A percentile compares a stretch with the other conserved stretches of the same genome.
Conservation (phyloP, 2,888 invertebrate species). For the Cheilosia vernalis region DNA sequence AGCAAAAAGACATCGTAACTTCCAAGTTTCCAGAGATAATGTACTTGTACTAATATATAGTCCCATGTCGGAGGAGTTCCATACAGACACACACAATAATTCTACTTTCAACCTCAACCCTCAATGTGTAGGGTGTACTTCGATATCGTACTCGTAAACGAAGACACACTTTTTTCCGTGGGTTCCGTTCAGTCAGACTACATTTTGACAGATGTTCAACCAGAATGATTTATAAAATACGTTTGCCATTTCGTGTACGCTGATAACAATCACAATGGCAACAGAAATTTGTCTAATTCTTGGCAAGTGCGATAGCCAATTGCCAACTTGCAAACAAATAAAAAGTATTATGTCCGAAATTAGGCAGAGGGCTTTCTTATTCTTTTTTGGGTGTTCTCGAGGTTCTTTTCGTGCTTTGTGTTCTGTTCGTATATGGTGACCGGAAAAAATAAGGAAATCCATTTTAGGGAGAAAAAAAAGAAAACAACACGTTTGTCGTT, state of each 20-base stretch:
- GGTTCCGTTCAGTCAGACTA: constrained; percentile 34
- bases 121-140: not conserved
- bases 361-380: constrained; percentile 58
- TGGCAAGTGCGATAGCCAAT: constrained; percentile 54
- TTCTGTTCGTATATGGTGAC: constrained; percentile 53
- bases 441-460: constrained; percentile 70
- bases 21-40: constrained; percentile 73
- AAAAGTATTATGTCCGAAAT: constrained; percentile 57
- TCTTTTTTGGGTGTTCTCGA: not conserved
- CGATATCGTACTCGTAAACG: too few relatives aligned
- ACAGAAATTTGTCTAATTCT: constrained; percentile 73
- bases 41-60: not conserved
- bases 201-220: constrained; percentile 71
- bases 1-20: constrained; percentile 74
- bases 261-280: constrained; percentile 73
- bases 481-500: constrained; percentile 40
- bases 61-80: constrained; percentile 22
- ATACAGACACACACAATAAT: constrained; percentile 1
- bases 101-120: constrained; percentile 19
- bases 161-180: constrained; percentile 17
- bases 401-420: not conserved
- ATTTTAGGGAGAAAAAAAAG: constrained; percentile 44
- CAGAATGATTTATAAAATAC: constrained; percentile 65
- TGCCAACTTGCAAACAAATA: constrained; percentile 45
- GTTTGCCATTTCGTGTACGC: constrained; percentile 41